Evolutionary conservation across 1,140 invertebrate genomes (phyloP).

Genomic region (Heliconius eleuchia): DNA sequence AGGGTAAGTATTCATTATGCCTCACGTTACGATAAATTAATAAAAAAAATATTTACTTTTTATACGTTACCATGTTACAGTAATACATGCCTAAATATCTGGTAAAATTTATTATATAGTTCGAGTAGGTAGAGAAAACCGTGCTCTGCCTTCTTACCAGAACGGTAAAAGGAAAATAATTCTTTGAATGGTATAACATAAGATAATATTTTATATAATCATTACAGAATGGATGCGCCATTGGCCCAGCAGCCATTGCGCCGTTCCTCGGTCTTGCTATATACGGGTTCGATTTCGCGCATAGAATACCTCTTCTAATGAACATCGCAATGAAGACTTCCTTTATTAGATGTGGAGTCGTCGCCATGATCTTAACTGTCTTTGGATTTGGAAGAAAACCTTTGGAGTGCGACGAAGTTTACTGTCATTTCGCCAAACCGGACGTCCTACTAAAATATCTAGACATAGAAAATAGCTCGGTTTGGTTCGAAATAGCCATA

Average conservation of each 20-base stretch:
- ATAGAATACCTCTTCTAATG: conserved; percentile 82
- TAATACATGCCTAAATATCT: no score
- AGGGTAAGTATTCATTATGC: conserved; percentile 74
- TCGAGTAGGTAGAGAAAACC: no score
- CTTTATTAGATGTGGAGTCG: conserved; percentile 84
- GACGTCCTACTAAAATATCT: conserved; percentile 82
- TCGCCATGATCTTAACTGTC: conserved; percentile 82
- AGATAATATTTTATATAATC: not conserved
- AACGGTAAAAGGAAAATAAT: no score
- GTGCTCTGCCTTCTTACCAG: no score
- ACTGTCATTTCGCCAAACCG: conserved; percentile 84
- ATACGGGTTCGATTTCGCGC: conserved; percentile 86
- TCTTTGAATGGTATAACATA: no score
- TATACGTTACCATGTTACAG: no score
- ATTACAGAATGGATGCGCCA: conserved; percentile 85
- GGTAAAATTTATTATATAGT: no score
- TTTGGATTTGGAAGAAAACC: conserved; percentile 83
- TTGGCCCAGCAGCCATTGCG: conserved; percentile 83
- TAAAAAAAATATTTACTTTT: no score
- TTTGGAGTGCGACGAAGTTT: conserved; percentile 83
- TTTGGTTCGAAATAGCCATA: conserved; percentile 80
- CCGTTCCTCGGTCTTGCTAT: conserved; percentile 85
- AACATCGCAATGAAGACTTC: conserved; percentile 83
- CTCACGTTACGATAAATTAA: no score
- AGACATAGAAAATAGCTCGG: conserved; percentile 80